Evolutionary conservation across 2,888 invertebrate genomes (phyloP).

Genomic region (Phyllotreta striolata): DNA sequence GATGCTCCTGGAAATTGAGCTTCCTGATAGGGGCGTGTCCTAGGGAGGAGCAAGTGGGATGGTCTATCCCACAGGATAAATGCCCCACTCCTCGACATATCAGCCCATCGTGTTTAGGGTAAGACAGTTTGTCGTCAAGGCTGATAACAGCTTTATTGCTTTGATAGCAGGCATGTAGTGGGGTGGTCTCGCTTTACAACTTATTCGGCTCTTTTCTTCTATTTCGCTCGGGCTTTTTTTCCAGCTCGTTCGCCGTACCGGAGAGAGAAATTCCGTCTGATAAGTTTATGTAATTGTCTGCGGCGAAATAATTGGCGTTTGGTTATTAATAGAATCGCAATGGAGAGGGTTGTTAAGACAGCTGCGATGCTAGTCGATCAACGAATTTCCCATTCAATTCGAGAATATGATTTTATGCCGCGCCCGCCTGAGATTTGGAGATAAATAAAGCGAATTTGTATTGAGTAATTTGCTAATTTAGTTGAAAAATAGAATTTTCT

Average conservation of each 20-base stretch:
- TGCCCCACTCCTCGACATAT: constrained; percentile 58
- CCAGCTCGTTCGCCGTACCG: neutral
- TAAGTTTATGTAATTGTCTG: constrained; percentile 5
- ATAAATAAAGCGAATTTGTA: no score
- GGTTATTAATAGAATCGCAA: neutral
- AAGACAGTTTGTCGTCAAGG: constrained; percentile 46
- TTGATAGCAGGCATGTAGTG: constrained; percentile 33
- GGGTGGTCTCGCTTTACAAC: constrained; percentile 22
- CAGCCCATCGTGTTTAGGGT: constrained; percentile 41
- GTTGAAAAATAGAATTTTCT: no score
- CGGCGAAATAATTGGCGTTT: constrained; percentile 2
- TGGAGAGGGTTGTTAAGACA: neutral
- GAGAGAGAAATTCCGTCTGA: neutral
- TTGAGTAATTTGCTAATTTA: no score
- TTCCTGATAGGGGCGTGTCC: constrained; percentile 59
- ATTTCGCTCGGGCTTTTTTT: neutral
- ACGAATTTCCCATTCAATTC: no score
- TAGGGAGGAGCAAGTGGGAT: constrained; percentile 68
- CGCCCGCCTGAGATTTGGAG: no score
- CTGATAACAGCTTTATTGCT: constrained; percentile 44
- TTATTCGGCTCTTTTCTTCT: constrained; percentile 10
- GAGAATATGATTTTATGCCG: no score
- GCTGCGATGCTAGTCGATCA: neutral
- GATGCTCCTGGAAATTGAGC: constrained; percentile 55
- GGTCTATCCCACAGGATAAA: constrained; percentile 66